Base-by-base conservation (phyloP, 2,797 vertebrate species). In the Eulemur rubriventer region DNA sequence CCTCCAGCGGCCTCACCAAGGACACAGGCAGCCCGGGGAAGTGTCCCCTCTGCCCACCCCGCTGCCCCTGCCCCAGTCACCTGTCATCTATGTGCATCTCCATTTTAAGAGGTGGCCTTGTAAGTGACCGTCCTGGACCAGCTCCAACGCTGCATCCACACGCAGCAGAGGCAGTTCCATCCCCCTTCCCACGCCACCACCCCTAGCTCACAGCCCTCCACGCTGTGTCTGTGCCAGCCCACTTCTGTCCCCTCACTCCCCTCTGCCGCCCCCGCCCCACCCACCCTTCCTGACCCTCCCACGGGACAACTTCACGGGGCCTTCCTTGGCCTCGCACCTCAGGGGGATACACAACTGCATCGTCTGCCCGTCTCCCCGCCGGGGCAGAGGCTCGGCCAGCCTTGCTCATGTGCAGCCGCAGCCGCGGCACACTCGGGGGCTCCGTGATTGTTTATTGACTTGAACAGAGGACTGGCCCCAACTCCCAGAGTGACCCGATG, bases 21-120 rank as follows among this genome's bases (percentile, higher is more conserved):
- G 57, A 50, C 33, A 1, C 13, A 2, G 2, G 2, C 2, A 48
- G 50, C 33, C 16, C 4, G 0, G 26, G 11, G 7, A 7, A 5
- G 30, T 13, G 4, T 35, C 41, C 61, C 14, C 55, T 38, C 33
- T 50, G 35, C 33, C 33, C 33, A 4, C 7, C 55, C 63, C 20
- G 1, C 33, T 18, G 12, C 10, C 30, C 67, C 2, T 41, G 14
- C 17, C 65, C 38, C 35, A 20, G 48, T 41, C 14, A 4, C 20
- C 61, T 0, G 0, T n/a, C 38, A 13, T 57, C n/a, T 80, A 0
- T 26, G 26, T 48, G 65, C 46, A 48, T 10, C 63, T 57, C 73
- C 11, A 4, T 35, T 30, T n/a, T 12, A 65, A 48, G 38, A 85
- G 33, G 12, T 22, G 46, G 33, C 9, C 38, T 83, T 7, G 28